Conservation (phyloP, 2,113 vertebrate genomes). For the Gobiocypris rarus region DNA sequence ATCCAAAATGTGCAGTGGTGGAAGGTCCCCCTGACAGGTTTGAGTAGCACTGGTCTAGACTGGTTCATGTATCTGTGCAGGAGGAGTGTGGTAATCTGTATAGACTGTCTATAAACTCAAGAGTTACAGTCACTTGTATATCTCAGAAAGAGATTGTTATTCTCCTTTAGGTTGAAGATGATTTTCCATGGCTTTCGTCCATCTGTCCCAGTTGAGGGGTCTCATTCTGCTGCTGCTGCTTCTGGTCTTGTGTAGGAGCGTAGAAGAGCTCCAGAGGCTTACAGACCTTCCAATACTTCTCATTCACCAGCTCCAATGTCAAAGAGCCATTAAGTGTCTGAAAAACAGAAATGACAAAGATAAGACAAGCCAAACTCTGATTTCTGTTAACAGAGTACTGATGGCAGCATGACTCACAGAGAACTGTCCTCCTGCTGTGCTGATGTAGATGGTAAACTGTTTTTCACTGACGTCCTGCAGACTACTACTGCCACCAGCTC, state of each 20-base stretch:
- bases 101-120: too few relatives aligned
- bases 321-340: constrained; percentile 88
- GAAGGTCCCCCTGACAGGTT: too few relatives aligned
- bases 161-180: background rate
- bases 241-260: constrained; percentile 85
- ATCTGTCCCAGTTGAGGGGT: background rate
- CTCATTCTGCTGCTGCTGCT: constrained; percentile 45
- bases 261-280: constrained; percentile 88
- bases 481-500: background rate
- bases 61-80: too few relatives aligned
- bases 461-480: constrained; percentile 81
- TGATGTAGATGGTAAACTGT: constrained; percentile 91
- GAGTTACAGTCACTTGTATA: too few relatives aligned
- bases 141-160: background rate
- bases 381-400: too few relatives aligned
- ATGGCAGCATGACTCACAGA: constrained; percentile 73
- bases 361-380: background rate
- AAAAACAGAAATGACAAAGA: background rate
- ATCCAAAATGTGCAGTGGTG: too few relatives aligned
- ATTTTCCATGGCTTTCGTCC: background rate
- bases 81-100: too few relatives aligned
- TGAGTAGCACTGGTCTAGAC: too few relatives aligned
- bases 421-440: constrained; percentile 82
- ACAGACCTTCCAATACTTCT: constrained; percentile 90
- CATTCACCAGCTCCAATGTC: constrained; percentile 88